Evolutionary conservation across 2,888 invertebrate species (phyloP), one percentile per base, ranked within the genome.

Genomic region (Pristionchus mayeri): DNA sequence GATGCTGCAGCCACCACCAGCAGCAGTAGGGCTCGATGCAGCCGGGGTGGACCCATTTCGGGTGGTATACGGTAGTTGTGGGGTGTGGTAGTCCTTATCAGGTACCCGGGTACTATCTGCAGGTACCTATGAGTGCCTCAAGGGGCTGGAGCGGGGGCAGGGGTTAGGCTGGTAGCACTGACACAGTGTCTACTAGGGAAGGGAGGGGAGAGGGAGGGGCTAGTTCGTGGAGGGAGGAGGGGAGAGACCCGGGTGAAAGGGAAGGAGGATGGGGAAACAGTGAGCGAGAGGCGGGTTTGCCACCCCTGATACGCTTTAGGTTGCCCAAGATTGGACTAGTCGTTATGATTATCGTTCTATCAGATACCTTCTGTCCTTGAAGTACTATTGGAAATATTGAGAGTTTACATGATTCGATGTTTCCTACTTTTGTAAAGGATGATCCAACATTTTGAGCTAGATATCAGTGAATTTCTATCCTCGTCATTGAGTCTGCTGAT

Each of bases 21-120:
- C 24, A 71, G 40, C 34, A 78, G 30, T 27, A 78, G 76, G 50
- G 24, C 48, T 40, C 44, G 75, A 1, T 44, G 30, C 76, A 48
- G 48, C 76, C 48, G 30, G 18, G 50, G 76, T 30, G 76, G 76
- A 78, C 76, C 76, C 76, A 78, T 75, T 78, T n/a, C 24, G 21
- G 24, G 57, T 44, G n/a, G n/a, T n/a, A n/a, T 44, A 44, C 44
- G 44, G 44, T 44, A 44, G 6, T 6, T 6, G 44, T 13, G 40
- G 40, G 37, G 40, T 40, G 71, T 40, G 21, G 71, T 34, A 27
- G 57, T 63, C 34, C 34, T 16, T n/a, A n/a, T n/a, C 18, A 18
- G 63, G 63, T 63, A 63, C 63, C 30, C 63, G 30, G 63, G 34
- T 34, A 63, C 63, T 60, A n/a, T 27, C 27, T 27, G 27, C 60